Evolutionary conservation across 1,140 invertebrate species (phyloP).

Genomic region (Heliothis subflexa): DNA sequence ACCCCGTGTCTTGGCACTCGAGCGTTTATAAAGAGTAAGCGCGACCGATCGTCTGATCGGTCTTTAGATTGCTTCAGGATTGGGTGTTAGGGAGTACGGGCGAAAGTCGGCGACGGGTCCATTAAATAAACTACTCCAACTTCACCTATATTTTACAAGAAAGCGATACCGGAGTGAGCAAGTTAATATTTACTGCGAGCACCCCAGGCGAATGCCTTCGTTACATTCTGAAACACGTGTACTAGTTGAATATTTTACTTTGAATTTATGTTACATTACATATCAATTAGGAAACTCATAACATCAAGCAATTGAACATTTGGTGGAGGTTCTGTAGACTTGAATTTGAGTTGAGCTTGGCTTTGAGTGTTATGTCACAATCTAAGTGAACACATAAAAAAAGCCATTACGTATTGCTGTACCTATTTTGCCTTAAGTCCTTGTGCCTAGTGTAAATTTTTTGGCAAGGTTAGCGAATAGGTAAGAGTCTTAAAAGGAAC

Average conservation of each 20-base stretch:
- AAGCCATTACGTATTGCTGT: too few relatives aligned
- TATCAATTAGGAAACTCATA: slow-evolving; percentile 26
- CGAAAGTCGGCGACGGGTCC: slow-evolving; percentile 60
- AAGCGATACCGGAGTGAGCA: slow-evolving; percentile 55
- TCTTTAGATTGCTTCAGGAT: slow-evolving; percentile 54
- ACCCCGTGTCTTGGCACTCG: background rate
- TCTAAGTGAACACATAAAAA: too few relatives aligned
- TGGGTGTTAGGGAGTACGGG: slow-evolving; percentile 44
- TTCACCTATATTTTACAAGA: slow-evolving; percentile 64
- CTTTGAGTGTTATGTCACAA: too few relatives aligned
- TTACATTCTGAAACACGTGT: slow-evolving; percentile 3
- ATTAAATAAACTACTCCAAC: slow-evolving; percentile 65
- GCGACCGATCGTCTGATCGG: slow-evolving; percentile 47
- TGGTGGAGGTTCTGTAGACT: background rate
- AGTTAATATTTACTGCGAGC: slow-evolving; percentile 61
- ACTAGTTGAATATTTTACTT: slow-evolving; percentile 26
- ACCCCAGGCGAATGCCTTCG: slow-evolving; percentile 30
- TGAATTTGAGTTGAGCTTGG: background rate
- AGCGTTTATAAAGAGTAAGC: background rate
- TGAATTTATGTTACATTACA: background rate
- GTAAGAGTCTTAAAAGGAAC: too few relatives aligned
- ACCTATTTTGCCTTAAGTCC: too few relatives aligned
- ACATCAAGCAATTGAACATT: background rate
- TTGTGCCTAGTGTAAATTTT: too few relatives aligned
- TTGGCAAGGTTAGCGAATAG: too few relatives aligned